Evolutionary conservation across 2,113 vertebrate genomes (phyloP).

Genomic region (Chaetodon trifascialis): DNA sequence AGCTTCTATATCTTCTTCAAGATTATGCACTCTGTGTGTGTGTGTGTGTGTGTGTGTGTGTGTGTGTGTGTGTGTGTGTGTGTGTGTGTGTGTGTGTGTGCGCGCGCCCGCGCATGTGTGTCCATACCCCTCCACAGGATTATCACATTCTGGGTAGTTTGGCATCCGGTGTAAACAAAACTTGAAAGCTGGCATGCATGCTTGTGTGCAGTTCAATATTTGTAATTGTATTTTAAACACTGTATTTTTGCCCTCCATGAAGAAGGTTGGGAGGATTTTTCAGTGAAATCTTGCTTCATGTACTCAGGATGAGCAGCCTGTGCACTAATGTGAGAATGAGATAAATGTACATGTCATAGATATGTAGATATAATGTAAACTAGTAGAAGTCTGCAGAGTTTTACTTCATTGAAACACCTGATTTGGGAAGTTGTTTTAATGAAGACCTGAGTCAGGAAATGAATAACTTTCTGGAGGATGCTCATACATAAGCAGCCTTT

Average conservation of each 20-base stretch:
- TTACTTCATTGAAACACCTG: no score
- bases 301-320: not conserved
- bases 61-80: not conserved
- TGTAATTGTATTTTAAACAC: no score
- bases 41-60: not conserved
- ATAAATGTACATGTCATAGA: not conserved
- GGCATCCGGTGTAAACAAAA: not conserved
- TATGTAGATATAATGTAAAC: no score
- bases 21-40: no score
- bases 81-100: not conserved
- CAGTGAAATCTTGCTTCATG: not conserved
- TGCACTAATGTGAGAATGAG: not conserved
- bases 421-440: no score
- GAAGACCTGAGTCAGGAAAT: no score
- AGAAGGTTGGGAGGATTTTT: not conserved
- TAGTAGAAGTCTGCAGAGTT: no score
- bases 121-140: not conserved
- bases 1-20: no score
- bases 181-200: not conserved
- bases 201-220: not conserved
- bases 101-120: no score
- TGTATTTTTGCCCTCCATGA: not conserved
- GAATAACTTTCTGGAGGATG: not conserved
- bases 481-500: not conserved
- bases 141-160: not conserved